Evolutionary conservation across 2,797 vertebrate species (phyloP).

Genomic region (Buceros bicornis): DNA sequence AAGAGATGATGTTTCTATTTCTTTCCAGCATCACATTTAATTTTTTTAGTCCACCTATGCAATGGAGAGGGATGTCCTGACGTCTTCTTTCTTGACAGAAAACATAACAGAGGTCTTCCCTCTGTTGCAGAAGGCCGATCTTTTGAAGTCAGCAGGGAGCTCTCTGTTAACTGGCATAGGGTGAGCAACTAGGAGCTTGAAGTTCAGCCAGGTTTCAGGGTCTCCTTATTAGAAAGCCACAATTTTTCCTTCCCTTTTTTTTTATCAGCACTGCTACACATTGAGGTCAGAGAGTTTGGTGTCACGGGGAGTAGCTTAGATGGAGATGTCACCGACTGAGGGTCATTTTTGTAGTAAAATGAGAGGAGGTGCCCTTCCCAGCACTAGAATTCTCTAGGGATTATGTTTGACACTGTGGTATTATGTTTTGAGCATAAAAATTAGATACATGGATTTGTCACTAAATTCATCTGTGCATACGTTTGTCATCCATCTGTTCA

Average conservation of each 20-base stretch:
- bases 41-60: constrained; percentile 50
- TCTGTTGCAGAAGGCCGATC: constrained; percentile 44
- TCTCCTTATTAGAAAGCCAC: constrained; percentile 26
- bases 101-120: constrained; percentile 34
- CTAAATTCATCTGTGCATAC: constrained; percentile 73
- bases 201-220: constrained; percentile 37
- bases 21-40: constrained; percentile 27
- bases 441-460: constrained; percentile 70
- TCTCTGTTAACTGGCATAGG: not conserved
- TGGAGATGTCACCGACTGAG: not conserved
- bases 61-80: constrained; percentile 40
- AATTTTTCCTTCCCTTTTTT: not conserved
- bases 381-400: constrained; percentile 23
- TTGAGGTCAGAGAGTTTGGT: not conserved
- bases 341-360: constrained; percentile 43
- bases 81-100: constrained; percentile 34
- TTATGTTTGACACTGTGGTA: constrained; percentile 67
- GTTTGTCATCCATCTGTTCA: constrained; percentile 76
- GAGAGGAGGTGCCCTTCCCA: constrained; percentile 38
- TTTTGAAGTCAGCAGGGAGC: constrained; percentile 66
- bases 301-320: not conserved
- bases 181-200: constrained; percentile 10
- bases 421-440: constrained; percentile 73
- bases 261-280: not conserved
- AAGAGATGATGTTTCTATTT: constrained; percentile 50